Conservation (phyloP, 2,888 invertebrate species). For the Xylota sylvarum region DNA sequence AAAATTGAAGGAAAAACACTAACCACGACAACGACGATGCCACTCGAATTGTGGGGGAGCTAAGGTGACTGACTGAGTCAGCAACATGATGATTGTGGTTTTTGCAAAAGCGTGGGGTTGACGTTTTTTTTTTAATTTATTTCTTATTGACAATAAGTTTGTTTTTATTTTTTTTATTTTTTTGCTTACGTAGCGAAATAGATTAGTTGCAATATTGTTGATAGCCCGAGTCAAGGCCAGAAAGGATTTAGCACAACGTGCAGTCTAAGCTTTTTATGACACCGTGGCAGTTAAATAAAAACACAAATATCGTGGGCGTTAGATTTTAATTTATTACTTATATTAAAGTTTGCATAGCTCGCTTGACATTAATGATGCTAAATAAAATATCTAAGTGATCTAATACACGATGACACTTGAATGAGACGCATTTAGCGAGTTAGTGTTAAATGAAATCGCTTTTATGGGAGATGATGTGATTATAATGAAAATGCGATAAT, state of each 20-base stretch:
- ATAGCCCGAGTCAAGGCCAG: background rate
- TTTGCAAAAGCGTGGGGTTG: constrained; percentile 23
- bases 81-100: background rate
- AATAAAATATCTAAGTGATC: constrained; percentile 17
- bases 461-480: constrained; percentile 36
- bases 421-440: constrained; percentile 34
- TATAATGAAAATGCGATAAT: constrained; percentile 14
- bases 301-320: constrained; percentile 18
- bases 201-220: constrained; percentile 10
- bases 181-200: constrained; percentile 1
- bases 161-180: background rate
- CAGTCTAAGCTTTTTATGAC: constrained; percentile 5
- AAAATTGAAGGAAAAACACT: constrained; percentile 38
- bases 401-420: constrained; percentile 22
- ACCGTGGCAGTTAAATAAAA: constrained; percentile 22
- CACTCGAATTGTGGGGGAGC: constrained; percentile 16
- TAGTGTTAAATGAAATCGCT: constrained; percentile 19
- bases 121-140: constrained; percentile 3
- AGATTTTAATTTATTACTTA: constrained; percentile 5
- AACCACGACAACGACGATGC: constrained; percentile 6
- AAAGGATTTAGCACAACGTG: constrained; percentile 37
- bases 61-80: constrained; percentile 41
- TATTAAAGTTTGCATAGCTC: background rate
- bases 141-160: constrained; percentile 8
- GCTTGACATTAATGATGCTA: constrained; percentile 20